Evolutionary conservation across 2,797 vertebrate genomes (phyloP), one percentile per base, ranked within the genome.

Genomic region (Melanogrammus aeglefinus): DNA sequence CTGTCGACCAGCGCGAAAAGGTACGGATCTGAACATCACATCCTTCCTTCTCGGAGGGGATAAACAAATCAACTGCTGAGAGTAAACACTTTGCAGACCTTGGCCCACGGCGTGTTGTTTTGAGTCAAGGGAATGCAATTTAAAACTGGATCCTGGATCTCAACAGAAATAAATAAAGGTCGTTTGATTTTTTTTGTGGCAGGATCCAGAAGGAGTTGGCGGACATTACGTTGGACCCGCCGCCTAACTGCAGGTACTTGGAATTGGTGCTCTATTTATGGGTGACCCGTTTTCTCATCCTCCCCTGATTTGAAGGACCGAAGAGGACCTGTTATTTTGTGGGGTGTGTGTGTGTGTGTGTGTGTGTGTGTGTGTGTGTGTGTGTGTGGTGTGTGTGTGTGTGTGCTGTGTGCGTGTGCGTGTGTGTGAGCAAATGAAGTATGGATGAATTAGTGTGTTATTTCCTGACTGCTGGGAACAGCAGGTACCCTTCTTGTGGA

Each of bases 151-250:
- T 39, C 47, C 47, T 21, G 47, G 47, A 14, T 51, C 47, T 51
- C 18, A 51, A 21, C 36, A 21, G 77, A 36, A 36, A 71, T 86
- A 16, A 44, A 44, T 44, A 44, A 44, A 33, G 31, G 41, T 44
- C 0, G 57, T 2, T 63, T 63, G 57, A 7, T 63, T 63, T 63
- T 21, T 87, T 73, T 71, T 83, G 75, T 84, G 84, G 66, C 91
- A 99, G 97, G 95, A 99, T 99, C 95, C 97, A 99, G 91, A 99
- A 99, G 91, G 97, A 99, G 79, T 80, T 99, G 94, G 97, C 97
- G 12, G 97, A 99, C 84, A 98, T 99, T 83, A 99, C 97, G 24
- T 88, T 99, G 95, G 97, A 98, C 86, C 97, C 97, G 71, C 97
- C 97, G 13, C 97, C 97, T 1, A 98, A 99, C 93, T 99, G 97